These are phyloP conservation scores for Agonopterix alstromeriana DNA, from an alignment of 2,888 invertebrate species.

Conservation along the genomic window DNA sequence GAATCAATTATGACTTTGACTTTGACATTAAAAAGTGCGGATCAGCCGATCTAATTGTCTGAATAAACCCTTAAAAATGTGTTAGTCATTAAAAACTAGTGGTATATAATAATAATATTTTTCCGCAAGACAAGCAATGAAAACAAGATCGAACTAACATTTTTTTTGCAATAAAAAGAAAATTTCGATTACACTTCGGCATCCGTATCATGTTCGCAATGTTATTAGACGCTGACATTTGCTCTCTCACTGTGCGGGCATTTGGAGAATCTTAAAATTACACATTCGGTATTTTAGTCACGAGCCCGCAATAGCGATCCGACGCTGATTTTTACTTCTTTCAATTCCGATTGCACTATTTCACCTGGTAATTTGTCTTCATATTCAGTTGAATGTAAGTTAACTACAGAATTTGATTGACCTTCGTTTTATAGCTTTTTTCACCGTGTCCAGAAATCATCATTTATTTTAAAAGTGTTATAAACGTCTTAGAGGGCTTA, in stretches of 20 bases:
- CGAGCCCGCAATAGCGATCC: slow-evolving; percentile 54
- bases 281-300: slow-evolving; percentile 72
- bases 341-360: slow-evolving; percentile 69
- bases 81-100: too few relatives aligned
- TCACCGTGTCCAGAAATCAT: background rate
- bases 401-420: background rate
- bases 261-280: slow-evolving; percentile 72
- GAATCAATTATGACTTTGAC: too few relatives aligned
- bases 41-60: too few relatives aligned
- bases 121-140: too few relatives aligned
- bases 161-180: slow-evolving; percentile 26
- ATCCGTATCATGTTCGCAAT: slow-evolving; percentile 58
- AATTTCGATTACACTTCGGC: slow-evolving; percentile 51
- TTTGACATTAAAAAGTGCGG: too few relatives aligned
- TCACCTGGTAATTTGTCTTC: slow-evolving; percentile 65
- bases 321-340: slow-evolving; percentile 74
- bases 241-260: slow-evolving; percentile 49
- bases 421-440: background rate
- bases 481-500: too few relatives aligned
- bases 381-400: slow-evolving; percentile 30
- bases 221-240: slow-evolving; percentile 70
- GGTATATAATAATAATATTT: too few relatives aligned
- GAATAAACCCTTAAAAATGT: too few relatives aligned
- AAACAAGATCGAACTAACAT: too few relatives aligned
- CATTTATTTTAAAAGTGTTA: background rate